Evolutionary conservation across 2,888 invertebrate species (phyloP), one percentile per base, ranked within the genome.

Genomic region (Hypolimnas misippus): DNA sequence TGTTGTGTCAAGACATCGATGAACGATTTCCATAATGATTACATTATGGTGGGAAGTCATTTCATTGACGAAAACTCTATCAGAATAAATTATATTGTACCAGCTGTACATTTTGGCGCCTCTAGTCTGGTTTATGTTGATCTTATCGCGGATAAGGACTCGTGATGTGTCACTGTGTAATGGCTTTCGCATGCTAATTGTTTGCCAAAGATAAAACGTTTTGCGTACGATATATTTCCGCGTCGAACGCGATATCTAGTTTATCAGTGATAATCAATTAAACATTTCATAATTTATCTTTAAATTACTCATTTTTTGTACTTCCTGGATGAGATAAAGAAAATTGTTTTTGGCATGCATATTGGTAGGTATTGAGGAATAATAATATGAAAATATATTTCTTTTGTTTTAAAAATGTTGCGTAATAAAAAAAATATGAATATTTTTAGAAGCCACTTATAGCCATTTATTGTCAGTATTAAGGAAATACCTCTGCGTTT

Each of bases 161-260:
- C 17, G 49, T 55, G 54, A 51, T 40, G 49, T 63, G 54, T 56
- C 51, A 51, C 46, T 25, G n/a, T 21, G 56, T 63, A 57, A 66
- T 57, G 65, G 62, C 49, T 57, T 59, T 66, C 25, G 49, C 46
- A 40, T 61, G 51, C 40, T 51, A 49, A 61, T 56, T 61, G 52
- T 38, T 63, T 58, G 61, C 31, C 10, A 25, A 42, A 55, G 63
- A 66, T 58, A 61, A 65, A 53, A 55, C 8, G 3, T 52, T 56
- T 53, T 60, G 38, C 54, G 46, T 49, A 58, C 44, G 7, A 63
- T 25, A 63, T 10, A 44, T 61, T 52, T 63, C 19, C 12, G 44
- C 19, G 17, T 50, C 12, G n/a, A n/a, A 16, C 38, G 53, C 17
- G 10, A 25, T 16, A 49, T 21, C 44, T 33, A 33, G 16, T 46